A percentile compares a stretch with the other conserved stretches of the same genome.
Evolutionary conservation across 2,797 vertebrate species (phyloP).

Genomic region (Diplodus puntazzo): DNA sequence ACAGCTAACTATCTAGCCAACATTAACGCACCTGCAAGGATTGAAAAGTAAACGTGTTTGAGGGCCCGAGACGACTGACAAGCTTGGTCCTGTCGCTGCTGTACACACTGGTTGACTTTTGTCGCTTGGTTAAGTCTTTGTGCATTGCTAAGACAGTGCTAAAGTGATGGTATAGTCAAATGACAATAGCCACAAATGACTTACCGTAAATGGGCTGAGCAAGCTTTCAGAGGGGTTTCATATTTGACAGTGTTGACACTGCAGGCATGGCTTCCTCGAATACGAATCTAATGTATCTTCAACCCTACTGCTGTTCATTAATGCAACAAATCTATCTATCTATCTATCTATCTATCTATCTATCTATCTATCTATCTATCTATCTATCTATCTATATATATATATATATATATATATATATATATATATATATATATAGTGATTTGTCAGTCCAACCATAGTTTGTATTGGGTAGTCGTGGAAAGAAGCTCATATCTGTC

Average conservation of each 20-base stretch:
- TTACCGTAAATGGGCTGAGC: neutral
- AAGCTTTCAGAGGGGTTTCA: neutral
- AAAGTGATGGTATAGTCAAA: neutral
- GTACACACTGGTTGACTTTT: constrained; percentile 24
- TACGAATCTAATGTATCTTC: neutral
- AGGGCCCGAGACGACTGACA: constrained; percentile 9
- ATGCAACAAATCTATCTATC: too few relatives aligned
- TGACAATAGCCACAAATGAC: neutral
- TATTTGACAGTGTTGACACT: neutral
- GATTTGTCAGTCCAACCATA: too few relatives aligned
- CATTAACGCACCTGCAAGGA: neutral
- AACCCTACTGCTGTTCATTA: neutral
- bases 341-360: too few relatives aligned
- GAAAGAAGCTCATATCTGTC: neutral
- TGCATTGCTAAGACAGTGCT: neutral
- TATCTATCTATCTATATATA: too few relatives aligned
- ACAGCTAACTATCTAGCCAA: neutral
- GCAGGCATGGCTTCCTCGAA: neutral
- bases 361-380: too few relatives aligned
- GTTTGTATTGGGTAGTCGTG: too few relatives aligned
- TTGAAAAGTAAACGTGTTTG: neutral
- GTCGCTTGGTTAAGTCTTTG: neutral
- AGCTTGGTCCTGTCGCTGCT: neutral
- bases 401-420: too few relatives aligned
- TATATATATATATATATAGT: too few relatives aligned